phyloP scores from a whole-genome alignment of 2,888 invertebrate genomes.

The Cabera pusaria region DNA sequence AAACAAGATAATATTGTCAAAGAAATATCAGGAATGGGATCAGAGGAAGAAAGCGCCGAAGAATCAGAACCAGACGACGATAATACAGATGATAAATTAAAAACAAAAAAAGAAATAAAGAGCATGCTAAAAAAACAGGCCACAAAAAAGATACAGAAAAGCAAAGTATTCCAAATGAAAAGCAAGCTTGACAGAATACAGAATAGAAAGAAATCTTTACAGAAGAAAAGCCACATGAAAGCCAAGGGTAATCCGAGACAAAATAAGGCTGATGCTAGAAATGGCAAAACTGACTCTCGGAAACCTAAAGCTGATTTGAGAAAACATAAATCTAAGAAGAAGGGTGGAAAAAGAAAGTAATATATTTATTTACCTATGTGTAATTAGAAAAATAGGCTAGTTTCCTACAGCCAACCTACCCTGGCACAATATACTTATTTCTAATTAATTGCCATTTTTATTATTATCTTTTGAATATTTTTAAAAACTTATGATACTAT shows the following conservation, averaged over 20 bases:
- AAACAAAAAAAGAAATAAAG: slow-evolving; percentile 87
- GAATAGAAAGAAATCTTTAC: slow-evolving; percentile 86
- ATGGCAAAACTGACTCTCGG: slow-evolving; percentile 27
- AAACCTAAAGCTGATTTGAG: slow-evolving; percentile 37
- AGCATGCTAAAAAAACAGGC: slow-evolving; percentile 88
- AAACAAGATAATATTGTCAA: slow-evolving; percentile 42
- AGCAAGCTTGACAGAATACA: slow-evolving; percentile 87
- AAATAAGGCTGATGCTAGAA: slow-evolving; percentile 41
- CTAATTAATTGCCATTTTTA: too few relatives aligned
- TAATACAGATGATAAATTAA: slow-evolving; percentile 52
- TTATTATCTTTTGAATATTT: too few relatives aligned
- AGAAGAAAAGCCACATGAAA: slow-evolving; percentile 60
- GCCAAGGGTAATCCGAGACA: slow-evolving; percentile 41
- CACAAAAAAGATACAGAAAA: slow-evolving; percentile 88
- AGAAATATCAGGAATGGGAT: slow-evolving; percentile 65
- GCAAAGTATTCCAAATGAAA: slow-evolving; percentile 90
- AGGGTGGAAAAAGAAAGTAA: slow-evolving; percentile 37
- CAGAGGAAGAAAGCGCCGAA: slow-evolving; percentile 53
- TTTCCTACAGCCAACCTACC: too few relatives aligned
- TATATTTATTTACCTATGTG: too few relatives aligned
- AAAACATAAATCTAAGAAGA: slow-evolving; percentile 39
- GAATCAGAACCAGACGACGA: slow-evolving; percentile 51
- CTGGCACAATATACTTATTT: too few relatives aligned
- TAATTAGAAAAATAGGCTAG: too few relatives aligned
- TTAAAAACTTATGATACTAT: too few relatives aligned